Percentiles rank a stretch among this genome's conserved stretches.
Conservation (phyloP, 2,888 invertebrate genomes). For the Ditylenchus weischeri region DNA sequence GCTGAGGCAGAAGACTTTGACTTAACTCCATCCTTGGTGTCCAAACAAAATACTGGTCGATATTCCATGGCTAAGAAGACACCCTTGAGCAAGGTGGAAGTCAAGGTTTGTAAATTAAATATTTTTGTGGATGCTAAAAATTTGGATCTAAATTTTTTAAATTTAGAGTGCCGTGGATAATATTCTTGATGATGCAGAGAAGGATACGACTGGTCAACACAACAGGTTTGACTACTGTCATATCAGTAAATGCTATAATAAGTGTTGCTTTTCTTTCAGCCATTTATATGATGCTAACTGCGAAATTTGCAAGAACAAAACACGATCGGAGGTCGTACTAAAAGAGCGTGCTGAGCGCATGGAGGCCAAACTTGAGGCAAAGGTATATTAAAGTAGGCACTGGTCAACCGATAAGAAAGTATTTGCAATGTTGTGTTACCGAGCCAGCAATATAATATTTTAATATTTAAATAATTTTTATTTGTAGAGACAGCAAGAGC, state of each 20-base stretch:
- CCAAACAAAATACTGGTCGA: background rate
- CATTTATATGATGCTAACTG: conserved; percentile 17
- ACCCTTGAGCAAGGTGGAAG: conserved; percentile 10
- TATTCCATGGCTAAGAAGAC: conserved; percentile 16
- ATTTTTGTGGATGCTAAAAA: background rate
- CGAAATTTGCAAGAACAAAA: conserved; percentile 10
- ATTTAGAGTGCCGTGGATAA: conserved; percentile 17
- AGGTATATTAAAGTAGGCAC: too few species aligned
- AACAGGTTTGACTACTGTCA: conserved; percentile 1
- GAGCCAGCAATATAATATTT: too few species aligned
- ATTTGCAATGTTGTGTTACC: too few species aligned
- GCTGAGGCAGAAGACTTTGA: too few species aligned
- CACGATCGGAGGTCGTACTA: conserved; percentile 4
- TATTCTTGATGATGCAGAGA: conserved; percentile 11
- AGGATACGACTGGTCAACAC: conserved; percentile 16
- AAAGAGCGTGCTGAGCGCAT: conserved; percentile 18
- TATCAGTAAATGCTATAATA: background rate
- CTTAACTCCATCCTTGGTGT: too few species aligned
- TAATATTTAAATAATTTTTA: too few species aligned
- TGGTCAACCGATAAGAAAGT: too few species aligned
- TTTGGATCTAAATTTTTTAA: background rate
- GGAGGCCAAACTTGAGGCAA: conserved; percentile 14
- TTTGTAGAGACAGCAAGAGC: background rate
- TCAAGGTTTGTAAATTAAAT: background rate
- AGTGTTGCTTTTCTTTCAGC: background rate